These are phyloP conservation scores for Drosophila pectinifera DNA, from an alignment of 1,140 invertebrate genomes.

Conservation along the genomic window DNA sequence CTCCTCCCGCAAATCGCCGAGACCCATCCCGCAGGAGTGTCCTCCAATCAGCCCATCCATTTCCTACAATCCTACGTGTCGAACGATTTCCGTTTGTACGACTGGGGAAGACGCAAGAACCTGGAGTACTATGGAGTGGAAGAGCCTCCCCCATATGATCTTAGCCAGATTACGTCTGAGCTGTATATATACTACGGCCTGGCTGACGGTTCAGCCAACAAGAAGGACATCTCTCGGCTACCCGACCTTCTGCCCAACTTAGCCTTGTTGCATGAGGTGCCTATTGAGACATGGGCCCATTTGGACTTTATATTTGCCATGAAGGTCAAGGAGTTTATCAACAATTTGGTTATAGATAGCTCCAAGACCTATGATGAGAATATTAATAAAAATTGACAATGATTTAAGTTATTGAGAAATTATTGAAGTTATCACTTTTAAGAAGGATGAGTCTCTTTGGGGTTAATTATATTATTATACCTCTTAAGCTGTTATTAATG, in stretches of 20 bases:
- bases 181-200: conserved; percentile 88
- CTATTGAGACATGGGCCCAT: conserved; percentile 85
- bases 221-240: conserved; percentile 85
- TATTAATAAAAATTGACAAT: not conserved
- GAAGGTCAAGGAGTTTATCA: conserved; percentile 85
- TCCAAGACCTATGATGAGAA: conserved; percentile 48
- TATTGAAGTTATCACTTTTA: not conserved
- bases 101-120: conserved; percentile 85
- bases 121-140: conserved; percentile 81
- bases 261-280: conserved; percentile 82
- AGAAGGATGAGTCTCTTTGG: no score
- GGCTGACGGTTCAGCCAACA: conserved; percentile 87
- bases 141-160: conserved; percentile 86
- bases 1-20: conserved; percentile 68
- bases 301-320: conserved; percentile 86
- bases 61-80: conserved; percentile 84
- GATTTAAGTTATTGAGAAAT: not conserved
- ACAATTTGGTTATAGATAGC: conserved; percentile 83
- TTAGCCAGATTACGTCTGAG: conserved; percentile 87
- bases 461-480: no score
- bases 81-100: conserved; percentile 84
- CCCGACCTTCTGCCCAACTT: conserved; percentile 83
- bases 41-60: conserved; percentile 85
- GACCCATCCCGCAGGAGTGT: conserved; percentile 85
- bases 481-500: no score